Conservation (phyloP, 2,113 vertebrate genomes). For the Phycodurus eques region DNA sequence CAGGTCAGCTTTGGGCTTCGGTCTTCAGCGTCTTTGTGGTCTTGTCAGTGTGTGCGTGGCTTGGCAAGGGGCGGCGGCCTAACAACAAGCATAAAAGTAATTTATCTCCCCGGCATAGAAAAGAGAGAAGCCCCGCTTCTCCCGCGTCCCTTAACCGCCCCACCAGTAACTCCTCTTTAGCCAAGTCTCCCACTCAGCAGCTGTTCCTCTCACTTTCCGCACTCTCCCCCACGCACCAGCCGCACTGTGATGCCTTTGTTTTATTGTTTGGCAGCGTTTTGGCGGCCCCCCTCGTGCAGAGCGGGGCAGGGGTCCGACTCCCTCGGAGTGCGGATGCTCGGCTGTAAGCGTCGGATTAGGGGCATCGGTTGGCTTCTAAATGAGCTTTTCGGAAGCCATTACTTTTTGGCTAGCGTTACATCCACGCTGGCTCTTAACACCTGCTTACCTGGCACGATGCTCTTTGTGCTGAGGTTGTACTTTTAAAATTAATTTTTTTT, state of each 20-base stretch:
- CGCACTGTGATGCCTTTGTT: constrained; percentile 60
- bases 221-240: constrained; percentile 17
- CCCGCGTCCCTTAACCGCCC: constrained; percentile 25
- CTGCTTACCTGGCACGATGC: constrained; percentile 19
- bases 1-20: constrained; percentile 19
- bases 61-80: constrained; percentile 15
- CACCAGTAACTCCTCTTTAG: constrained; percentile 5
- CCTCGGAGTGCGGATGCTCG: constrained; percentile 27
- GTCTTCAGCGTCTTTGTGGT: constrained; percentile 27
- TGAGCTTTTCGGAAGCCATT: constrained; percentile 28
- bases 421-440: constrained; percentile 9
- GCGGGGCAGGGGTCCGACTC: constrained; percentile 35
- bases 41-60: constrained; percentile 38
- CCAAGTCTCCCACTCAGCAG: constrained; percentile 61
- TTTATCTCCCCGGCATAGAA: constrained; percentile 61
- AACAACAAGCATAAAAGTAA: constrained; percentile 64
- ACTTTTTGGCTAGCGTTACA: background rate
- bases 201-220: constrained; percentile 69
- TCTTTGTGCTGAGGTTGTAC: background rate
- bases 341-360: constrained; percentile 44
- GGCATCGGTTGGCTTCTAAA: constrained; percentile 34
- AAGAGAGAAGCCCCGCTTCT: constrained; percentile 39
- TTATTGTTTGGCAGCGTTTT: constrained; percentile 53
- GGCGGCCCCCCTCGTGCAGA: constrained; percentile 44
- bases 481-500: background rate